A percentile compares a stretch with the other conserved stretches of the same genome.
Conservation (phyloP, 2,888 invertebrate species). For the Lepidocyrtinus sp. region DNA sequence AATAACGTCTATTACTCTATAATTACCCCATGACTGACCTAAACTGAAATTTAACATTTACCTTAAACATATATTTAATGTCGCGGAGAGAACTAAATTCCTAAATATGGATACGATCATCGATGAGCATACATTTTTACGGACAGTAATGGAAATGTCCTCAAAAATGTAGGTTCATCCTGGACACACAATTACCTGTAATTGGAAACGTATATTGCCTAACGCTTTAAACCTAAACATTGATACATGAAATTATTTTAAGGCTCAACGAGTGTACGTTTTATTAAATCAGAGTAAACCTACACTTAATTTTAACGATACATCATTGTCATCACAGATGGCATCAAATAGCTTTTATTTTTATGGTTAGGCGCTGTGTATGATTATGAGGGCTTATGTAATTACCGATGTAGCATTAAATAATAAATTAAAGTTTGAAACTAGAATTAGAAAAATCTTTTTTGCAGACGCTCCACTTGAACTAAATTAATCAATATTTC, state of each 20-base stretch:
- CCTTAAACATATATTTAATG: no score
- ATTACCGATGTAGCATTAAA: no score
- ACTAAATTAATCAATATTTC: not conserved
- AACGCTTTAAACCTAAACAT: no score
- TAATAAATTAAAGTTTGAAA: not conserved
- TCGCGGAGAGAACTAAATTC: no score
- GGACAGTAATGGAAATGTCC: no score
- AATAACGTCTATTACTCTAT: not conserved
- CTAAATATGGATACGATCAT: no score
- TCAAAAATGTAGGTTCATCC: no score
- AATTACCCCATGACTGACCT: slow-evolving; percentile 5
- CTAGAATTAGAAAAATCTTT: not conserved
- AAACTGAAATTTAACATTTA: slow-evolving; percentile 12
- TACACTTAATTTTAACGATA: slow-evolving; percentile 7
- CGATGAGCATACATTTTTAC: no score
- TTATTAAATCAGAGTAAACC: not conserved
- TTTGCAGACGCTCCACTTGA: no score
- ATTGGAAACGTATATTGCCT: no score
- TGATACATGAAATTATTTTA: slow-evolving; percentile 10
- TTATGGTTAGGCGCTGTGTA: not conserved
- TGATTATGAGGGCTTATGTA: not conserved
- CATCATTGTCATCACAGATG: slow-evolving; percentile 43
- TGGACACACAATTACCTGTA: no score
- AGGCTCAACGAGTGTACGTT: not conserved
- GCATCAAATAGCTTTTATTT: slow-evolving; percentile 21